Conservation (phyloP, 2,797 vertebrate species). For the Lophotriccus pileatus region DNA sequence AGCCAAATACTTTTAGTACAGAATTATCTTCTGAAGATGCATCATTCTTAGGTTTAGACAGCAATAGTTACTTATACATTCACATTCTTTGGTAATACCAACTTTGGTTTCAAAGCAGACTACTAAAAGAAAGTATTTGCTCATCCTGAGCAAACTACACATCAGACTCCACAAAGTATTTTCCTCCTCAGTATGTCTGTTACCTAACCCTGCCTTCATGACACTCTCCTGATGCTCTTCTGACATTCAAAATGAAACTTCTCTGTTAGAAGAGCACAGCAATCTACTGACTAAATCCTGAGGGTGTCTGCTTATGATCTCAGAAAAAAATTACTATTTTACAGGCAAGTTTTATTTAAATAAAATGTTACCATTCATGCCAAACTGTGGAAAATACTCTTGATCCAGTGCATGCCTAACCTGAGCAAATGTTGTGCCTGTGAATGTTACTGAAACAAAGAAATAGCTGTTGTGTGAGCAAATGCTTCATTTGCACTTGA, state of each 20-base stretch:
- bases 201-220: background rate
- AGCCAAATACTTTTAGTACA: slow-evolving; percentile 1
- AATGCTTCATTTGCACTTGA: background rate
- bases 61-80: background rate
- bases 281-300: background rate
- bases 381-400: background rate
- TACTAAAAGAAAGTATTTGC: background rate
- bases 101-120: background rate
- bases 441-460: background rate
- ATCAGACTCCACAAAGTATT: background rate
- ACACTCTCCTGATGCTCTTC: background rate
- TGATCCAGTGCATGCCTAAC: background rate
- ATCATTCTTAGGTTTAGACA: background rate
- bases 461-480: background rate
- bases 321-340: background rate
- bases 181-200: background rate
- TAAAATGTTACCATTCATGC: background rate
- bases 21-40: background rate
- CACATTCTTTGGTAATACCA: background rate
- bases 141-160: background rate
- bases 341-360: background rate
- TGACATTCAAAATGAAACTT: background rate
- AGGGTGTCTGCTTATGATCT: background rate
- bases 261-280: background rate
- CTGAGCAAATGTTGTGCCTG: background rate